Base-by-base conservation (phyloP, 2,113 vertebrate genomes). In the Aspidoscelis tigris region DNA sequence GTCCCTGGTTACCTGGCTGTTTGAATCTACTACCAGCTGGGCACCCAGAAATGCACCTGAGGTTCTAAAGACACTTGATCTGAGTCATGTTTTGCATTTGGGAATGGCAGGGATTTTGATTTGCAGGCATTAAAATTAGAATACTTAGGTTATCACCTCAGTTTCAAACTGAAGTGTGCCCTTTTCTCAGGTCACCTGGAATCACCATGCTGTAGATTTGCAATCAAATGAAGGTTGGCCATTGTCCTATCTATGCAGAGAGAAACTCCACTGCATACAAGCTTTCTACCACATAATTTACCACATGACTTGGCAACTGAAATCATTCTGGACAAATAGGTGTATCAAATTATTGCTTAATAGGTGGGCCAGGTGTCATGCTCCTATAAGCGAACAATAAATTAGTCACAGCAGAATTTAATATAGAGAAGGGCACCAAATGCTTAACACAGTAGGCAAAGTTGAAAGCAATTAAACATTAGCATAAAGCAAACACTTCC, bases 371-470 rank as follows among this genome's bases (percentile, higher is more conserved):
- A 2, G 58, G 53, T 74, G 47, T 72, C 10, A 65, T 58, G 6
- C 16, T 89, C 61, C 39, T 64, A 39, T 41, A 85, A 84, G 1
- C 20, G 18, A 85, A 88, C 18, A 80, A 9, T 53, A 83, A 75
- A 81, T 41, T 80, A 47, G 20, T 55, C 68, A 86, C 75, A 87
- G 82, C n/a, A 87, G 80, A 88, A 73, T 43, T 76, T 33, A 77
- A 41, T 55, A 21, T 71, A 79, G 50, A 65, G 4, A 7, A 80
- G 44, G 82, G 18, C 22, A 50, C 14, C 14, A 50, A 55, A 3
- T 69, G 7, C 69, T 80, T 74, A 24, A 75, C 81, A 50, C 39
- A 72, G 22, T 33, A 88, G 8, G 22, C 55, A 87, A 82, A 61
- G 65, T 78, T 82, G 22, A 75, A 2, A 58, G 33, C 50, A 80